Conservation (phyloP, 1,140 invertebrate genomes). For the Odontomachus brunneus region DNA sequence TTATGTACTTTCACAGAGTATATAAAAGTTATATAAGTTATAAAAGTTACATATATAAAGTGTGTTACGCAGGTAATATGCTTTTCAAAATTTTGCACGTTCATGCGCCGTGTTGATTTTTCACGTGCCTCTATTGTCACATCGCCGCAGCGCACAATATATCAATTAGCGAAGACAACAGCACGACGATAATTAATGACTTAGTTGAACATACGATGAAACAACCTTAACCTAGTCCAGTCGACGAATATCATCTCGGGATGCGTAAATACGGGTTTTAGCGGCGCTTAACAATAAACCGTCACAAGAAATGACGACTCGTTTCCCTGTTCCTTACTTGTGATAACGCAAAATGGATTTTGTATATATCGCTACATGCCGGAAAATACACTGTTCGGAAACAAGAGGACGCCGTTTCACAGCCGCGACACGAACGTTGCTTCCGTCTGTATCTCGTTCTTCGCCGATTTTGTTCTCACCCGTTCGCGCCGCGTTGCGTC, state of each 20-base stretch:
- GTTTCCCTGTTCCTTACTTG: constrained; percentile 2
- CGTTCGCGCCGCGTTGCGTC: no score
- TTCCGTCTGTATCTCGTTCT: constrained; percentile 17
- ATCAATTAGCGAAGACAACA: no score
- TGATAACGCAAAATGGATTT: constrained; percentile 32
- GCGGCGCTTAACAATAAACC: not conserved
- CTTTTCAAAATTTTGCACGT: no score
- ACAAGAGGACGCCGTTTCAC: not conserved
- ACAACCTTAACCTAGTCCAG: not conserved
- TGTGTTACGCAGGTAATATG: no score
- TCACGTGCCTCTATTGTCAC: no score
- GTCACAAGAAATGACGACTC: not conserved
- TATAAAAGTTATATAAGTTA: no score
- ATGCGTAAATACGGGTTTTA: no score
- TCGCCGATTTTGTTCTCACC: not conserved
- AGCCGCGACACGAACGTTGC: constrained; percentile 1
- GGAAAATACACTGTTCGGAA: constrained; percentile 20
- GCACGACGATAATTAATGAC: no score
- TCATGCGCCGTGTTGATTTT: no score
- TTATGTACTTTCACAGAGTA: no score
- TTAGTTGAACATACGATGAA: not conserved
- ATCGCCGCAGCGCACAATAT: no score
- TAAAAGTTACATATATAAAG: no score
- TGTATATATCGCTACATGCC: constrained; percentile 14
- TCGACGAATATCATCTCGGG: not conserved